phyloP scores from a whole-genome alignment of 2,888 invertebrate genomes.

The Drosophila diplacantha region DNA sequence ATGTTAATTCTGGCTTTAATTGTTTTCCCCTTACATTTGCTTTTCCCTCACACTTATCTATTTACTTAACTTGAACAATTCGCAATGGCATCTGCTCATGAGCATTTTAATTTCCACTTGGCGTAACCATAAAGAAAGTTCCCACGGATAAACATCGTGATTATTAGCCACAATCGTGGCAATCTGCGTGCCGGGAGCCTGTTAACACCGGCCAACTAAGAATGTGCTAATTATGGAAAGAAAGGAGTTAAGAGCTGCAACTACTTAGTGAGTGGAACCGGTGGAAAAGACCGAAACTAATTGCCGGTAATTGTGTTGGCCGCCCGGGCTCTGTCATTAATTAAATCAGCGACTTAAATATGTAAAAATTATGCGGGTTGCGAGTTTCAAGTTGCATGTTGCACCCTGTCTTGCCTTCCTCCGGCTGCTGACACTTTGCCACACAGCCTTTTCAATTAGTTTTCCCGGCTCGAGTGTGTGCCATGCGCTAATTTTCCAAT shows the following conservation, averaged over 20 bases:
- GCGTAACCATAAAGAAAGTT: conserved; percentile 14
- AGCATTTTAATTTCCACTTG: conserved; percentile 16
- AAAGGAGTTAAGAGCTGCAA: conserved; percentile 20
- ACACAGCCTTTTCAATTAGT: conserved; percentile 62
- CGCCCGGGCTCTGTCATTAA: conserved; percentile 32
- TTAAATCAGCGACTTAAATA: conserved; percentile 46
- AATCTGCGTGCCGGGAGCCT: conserved; percentile 45
- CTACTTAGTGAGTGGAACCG: conserved; percentile 34
- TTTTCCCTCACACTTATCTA: background rate
- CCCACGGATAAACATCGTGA: conserved; percentile 31
- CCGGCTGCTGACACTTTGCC: conserved; percentile 25
- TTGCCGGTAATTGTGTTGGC: conserved; percentile 51
- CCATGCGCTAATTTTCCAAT: conserved; percentile 72
- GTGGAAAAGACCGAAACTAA: conserved; percentile 43
- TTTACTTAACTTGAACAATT: conserved; percentile 3
- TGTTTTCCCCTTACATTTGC: no score
- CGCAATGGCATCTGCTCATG: conserved; percentile 11
- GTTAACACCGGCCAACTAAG: conserved; percentile 47
- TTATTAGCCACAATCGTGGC: conserved; percentile 24
- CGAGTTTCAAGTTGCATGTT: conserved; percentile 61
- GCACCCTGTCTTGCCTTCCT: conserved; percentile 44
- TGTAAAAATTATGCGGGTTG: conserved; percentile 56
- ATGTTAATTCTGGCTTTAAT: background rate
- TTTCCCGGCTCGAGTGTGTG: conserved; percentile 44
- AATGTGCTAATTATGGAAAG: conserved; percentile 62